Conservation (phyloP, 2,113 vertebrate species). For the Cebus imitator region DNA sequence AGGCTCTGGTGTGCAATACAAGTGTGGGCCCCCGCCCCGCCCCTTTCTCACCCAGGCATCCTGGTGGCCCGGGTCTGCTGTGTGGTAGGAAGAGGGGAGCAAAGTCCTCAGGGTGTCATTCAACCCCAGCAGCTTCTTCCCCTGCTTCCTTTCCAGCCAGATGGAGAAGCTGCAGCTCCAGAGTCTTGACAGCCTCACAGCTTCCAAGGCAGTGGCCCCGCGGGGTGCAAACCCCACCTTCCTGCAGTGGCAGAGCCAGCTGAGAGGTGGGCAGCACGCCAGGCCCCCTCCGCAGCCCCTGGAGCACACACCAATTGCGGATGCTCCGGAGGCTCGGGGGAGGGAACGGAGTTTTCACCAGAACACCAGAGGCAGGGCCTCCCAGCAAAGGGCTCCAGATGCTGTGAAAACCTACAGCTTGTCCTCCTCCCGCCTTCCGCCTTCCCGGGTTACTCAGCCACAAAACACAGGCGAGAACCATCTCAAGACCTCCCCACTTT, state of each 20-base stretch:
- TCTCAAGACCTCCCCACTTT: neutral
- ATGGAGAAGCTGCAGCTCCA: constrained; percentile 33
- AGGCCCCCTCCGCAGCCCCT: neutral
- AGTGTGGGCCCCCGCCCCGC: neutral
- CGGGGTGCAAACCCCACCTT: constrained; percentile 41
- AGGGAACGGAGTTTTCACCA: neutral
- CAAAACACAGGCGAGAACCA: neutral
- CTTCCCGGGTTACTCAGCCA: neutral
- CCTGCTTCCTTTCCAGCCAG: constrained; percentile 47
- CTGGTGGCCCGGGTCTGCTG: neutral
- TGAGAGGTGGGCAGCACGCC: neutral
- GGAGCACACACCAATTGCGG: neutral
- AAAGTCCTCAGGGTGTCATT: neutral
- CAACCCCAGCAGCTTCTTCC: neutral
- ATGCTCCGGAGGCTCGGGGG: neutral
- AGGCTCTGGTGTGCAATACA: neutral
- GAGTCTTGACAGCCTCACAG: neutral
- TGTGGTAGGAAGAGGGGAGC: neutral
- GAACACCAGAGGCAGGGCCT: accelerated
- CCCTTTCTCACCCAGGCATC: neutral
- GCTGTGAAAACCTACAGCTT: accelerated
- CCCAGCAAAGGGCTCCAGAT: neutral
- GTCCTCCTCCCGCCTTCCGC: neutral
- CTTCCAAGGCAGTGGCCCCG: constrained; percentile 27
- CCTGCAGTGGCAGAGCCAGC: constrained; percentile 5